Conservation (phyloP, 2,888 invertebrate genomes). For the Drosophila aldrichi region DNA sequence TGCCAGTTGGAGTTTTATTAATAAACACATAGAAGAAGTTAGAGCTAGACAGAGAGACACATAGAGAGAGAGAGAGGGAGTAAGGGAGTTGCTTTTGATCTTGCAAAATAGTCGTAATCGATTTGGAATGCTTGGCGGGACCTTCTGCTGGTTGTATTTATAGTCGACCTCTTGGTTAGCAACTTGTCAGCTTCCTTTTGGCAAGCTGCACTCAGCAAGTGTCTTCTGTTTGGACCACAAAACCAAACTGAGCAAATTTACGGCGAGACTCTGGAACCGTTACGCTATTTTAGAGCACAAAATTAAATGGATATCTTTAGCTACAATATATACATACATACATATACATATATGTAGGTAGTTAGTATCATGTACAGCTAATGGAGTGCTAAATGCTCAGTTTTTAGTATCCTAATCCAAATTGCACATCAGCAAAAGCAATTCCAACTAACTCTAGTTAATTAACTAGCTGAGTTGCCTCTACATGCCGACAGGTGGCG, state of each 20-base stretch:
- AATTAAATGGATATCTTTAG: not conserved
- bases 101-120: constrained; percentile 76
- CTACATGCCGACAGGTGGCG: constrained; percentile 44
- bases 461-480: constrained; percentile 21
- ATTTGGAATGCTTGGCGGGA: constrained; percentile 83
- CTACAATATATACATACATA: too few relatives aligned
- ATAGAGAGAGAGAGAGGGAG: not conserved
- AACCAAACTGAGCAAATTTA: constrained; percentile 32
- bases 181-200: constrained; percentile 83
- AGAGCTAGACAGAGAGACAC: not conserved
- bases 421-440: constrained; percentile 2
- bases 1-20: constrained; percentile 75
- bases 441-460: constrained; percentile 16
- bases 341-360: not conserved
- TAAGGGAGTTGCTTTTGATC: constrained; percentile 62
- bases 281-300: constrained; percentile 59
- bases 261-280: constrained; percentile 61
- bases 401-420: constrained; percentile 3
- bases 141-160: constrained; percentile 38
- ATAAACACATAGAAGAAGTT: constrained; percentile 54
- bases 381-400: not conserved
- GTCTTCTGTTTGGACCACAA: constrained; percentile 63
- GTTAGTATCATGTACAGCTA: not conserved
- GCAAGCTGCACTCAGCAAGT: constrained; percentile 72
- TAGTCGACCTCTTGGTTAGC: constrained; percentile 63